Conservation (phyloP, 2,888 invertebrate genomes). For the Keiferia lycopersicella region DNA sequence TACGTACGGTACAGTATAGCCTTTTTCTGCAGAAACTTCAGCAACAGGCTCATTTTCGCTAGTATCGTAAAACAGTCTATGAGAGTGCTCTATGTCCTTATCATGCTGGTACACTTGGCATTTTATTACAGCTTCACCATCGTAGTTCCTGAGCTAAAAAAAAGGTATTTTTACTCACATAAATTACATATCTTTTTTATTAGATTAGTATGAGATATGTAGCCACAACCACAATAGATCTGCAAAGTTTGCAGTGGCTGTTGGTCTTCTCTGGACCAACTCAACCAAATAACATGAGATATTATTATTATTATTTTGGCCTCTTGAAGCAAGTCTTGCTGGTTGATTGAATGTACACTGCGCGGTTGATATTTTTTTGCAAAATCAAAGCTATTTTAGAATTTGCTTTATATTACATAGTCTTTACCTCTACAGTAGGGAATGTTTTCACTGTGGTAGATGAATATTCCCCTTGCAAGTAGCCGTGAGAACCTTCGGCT, state of each 20-base stretch:
- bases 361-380: too few relatives aligned
- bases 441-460: neutral
- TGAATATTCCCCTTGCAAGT: neutral
- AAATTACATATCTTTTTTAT: too few relatives aligned
- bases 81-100: neutral
- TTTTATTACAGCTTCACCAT: slow-evolving; percentile 6
- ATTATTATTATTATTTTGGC: too few relatives aligned
- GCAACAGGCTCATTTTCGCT: neutral
- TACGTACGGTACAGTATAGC: slow-evolving; percentile 11
- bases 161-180: too few relatives aligned
- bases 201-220: too few relatives aligned
- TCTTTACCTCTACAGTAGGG: slow-evolving; percentile 6
- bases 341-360: too few relatives aligned
- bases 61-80: neutral
- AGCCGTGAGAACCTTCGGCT: neutral
- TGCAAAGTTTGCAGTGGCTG: too few relatives aligned
- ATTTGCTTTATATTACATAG: neutral
- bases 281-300: too few relatives aligned
- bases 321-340: too few relatives aligned
- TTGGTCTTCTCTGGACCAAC: too few relatives aligned
- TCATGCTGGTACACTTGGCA: slow-evolving; percentile 6
- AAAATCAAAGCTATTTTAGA: neutral
- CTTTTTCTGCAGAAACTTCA: neutral
- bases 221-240: too few relatives aligned
- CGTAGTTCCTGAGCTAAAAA: slow-evolving; percentile 2